phyloP scores from a whole-genome alignment of 2,888 invertebrate species.

The Pterostichus madidus region DNA sequence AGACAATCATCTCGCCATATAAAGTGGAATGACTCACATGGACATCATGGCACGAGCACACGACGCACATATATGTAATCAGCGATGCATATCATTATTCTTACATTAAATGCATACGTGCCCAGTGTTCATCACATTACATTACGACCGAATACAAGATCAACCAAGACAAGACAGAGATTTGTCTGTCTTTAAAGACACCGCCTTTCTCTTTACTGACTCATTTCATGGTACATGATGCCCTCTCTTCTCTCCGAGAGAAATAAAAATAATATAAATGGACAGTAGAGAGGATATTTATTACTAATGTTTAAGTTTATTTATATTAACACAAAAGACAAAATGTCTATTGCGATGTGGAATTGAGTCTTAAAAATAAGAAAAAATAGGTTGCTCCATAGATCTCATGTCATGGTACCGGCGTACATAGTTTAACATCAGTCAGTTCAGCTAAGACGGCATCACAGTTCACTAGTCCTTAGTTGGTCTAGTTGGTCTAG shows the following conservation, averaged over 20 bases:
- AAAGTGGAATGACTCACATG: conserved; percentile 49
- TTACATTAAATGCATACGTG: conserved; percentile 49
- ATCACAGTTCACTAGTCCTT: too few species aligned
- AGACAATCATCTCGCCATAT: conserved; percentile 47
- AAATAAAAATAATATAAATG: neutral
- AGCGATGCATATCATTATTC: conserved; percentile 51
- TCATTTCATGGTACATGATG: neutral
- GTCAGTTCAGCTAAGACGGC: too few species aligned
- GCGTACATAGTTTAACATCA: too few species aligned
- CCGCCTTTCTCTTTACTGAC: neutral
- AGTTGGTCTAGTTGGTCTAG: too few species aligned
- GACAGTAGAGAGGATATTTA: too few species aligned
- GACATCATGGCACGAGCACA: neutral
- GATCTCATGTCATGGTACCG: too few species aligned
- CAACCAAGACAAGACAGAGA: conserved; percentile 22
- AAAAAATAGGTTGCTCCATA: too few species aligned
- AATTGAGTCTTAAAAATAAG: too few species aligned
- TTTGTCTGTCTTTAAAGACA: conserved; percentile 8
- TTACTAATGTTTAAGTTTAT: too few species aligned
- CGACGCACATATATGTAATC: conserved; percentile 29
- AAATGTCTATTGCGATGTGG: too few species aligned
- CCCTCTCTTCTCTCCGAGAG: neutral
- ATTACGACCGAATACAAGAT: neutral
- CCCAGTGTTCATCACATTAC: conserved; percentile 13
- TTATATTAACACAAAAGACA: too few species aligned